Evolutionary conservation across 2,888 invertebrate genomes (phyloP), one percentile per base, ranked within the genome.

Genomic region (Epistrophella euchroma): DNA sequence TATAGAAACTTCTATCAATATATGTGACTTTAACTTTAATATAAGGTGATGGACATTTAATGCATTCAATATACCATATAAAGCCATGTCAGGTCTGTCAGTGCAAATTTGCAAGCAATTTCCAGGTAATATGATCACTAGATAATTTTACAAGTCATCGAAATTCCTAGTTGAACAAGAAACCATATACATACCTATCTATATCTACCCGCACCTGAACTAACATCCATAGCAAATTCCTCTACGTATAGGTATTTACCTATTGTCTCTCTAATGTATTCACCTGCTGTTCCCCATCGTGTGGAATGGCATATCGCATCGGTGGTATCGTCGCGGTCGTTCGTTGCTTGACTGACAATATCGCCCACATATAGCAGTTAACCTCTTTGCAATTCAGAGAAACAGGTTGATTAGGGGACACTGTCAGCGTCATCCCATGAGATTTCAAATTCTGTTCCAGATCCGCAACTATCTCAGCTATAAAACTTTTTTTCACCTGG

Each of bases 101-200:
- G 35, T 11, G 47, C 37, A 40, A 75, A 75, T 76, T 64, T 60
- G 45, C 75, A 72, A 81, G 72, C 71, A 76, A 58, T 85, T 76
- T 50, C 52, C 52, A 60, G 15, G 35, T 76, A 85, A 80, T 81
- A 45, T 76, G 76, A 86, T 86, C 77, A 81, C 77, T 74, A 64
- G 77, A 77, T 82, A 82, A 86, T 86, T 86, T 82, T 82, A 82
- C 86, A 77, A 86, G 73, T 78, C 82, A 82, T 86, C 70, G 68
- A 82, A 82, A 82, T 70, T 77, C 58, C 66, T 19, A 66, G 40
- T 37, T 60, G 72, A 76, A 72, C 66, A 75, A 66, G 75, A 37
- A 43, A 28, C 72, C 64, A 37, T 13, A 15, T 13, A 32, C 9
- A 32, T 32, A 32, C 32, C 28, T 0, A 2, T n/a, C n/a, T 10